Evolutionary conservation across 2,888 invertebrate genomes (phyloP).

Genomic region (Lasioglossum morio): DNA sequence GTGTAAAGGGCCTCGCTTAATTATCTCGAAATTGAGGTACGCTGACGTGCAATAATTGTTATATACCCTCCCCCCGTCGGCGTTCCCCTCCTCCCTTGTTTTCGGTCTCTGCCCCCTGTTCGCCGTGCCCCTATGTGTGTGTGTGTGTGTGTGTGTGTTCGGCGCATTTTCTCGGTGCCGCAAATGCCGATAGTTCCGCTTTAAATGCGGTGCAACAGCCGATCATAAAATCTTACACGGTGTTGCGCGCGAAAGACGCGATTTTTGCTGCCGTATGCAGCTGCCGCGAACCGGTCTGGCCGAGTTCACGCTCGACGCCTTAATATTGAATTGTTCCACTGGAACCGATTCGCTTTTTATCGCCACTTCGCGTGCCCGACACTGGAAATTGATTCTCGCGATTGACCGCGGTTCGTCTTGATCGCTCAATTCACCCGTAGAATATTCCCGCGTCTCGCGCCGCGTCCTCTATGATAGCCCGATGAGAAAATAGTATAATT

Average conservation of each 20-base stretch:
- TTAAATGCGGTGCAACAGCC: constrained; percentile 55
- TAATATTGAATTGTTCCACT: constrained; percentile 50
- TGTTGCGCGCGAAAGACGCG: constrained; percentile 51
- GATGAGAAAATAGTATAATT: background rate
- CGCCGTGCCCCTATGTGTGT: constrained; percentile 16
- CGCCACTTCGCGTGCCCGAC: background rate
- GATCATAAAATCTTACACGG: constrained; percentile 71
- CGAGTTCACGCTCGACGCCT: constrained; percentile 57
- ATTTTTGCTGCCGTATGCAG: constrained; percentile 57
- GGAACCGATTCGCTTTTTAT: constrained; percentile 34
- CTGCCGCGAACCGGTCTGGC: constrained; percentile 40
- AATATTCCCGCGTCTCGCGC: background rate
- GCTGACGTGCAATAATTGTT: constrained; percentile 82
- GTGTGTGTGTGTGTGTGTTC: constrained; percentile 44
- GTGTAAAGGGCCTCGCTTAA: constrained; percentile 76
- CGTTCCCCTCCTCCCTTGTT: constrained; percentile 31
- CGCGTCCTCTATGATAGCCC: background rate
- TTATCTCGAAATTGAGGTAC: constrained; percentile 79
- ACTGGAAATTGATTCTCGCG: constrained; percentile 42
- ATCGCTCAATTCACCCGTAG: constrained; percentile 1
- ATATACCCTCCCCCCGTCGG: constrained; percentile 56
- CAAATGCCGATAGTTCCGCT: constrained; percentile 66
- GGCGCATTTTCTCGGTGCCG: constrained; percentile 61
- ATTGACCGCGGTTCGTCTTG: constrained; percentile 18
- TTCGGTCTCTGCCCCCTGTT: constrained; percentile 9